Evolutionary conservation across 64 coral and sea anemone species (phyloP), one percentile per base, ranked within the genome.

Genomic region (Anthopleura sola): DNA sequence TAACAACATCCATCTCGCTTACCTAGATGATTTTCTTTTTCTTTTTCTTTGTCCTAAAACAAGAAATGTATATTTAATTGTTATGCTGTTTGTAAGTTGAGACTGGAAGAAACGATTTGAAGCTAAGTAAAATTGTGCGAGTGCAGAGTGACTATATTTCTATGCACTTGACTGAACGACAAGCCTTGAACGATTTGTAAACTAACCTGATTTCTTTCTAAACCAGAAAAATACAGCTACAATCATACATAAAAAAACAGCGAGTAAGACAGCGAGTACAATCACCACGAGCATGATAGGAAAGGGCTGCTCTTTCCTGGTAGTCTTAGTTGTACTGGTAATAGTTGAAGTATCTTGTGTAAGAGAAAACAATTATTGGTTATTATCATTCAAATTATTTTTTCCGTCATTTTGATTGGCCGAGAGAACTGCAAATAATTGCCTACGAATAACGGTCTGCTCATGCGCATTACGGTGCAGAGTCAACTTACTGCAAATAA

Each of bases 121-220:
- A 44, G n/a, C n/a, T n/a, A n/a, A n/a, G 9, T 44, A 44, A 3
- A 44, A 44, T 6, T 44, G 4, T 44, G 40, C 40, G 40, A 44
- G 40, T 44, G 40, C 40, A 44, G 4, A 44, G 40, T 8, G 40
- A 44, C 40, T 44, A 44, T 44, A 6, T 44, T 44, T 44, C 40
- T 44, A 44, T 44, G 40, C 40, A 44, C 4, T 44, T 8, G 40
- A 44, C 40, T 44, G 4, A 44, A 44, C 0, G 40, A 79, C 5
- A 48, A 79, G 10, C 19, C 19, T 46, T 44, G 15, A 79, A 15
- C 2, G 13, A 47, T 79, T 10, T 40, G 1, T 21, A 9, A 46
- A 44, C 76, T 47, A 44, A 79, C 76, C 24, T 79, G 36, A n/a
- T 79, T 48, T 79, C 16, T 79, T 79, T 79, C 76, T 44, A 9